Evolutionary conservation across 2,797 vertebrate species (phyloP).

Genomic region (Dendrocincla fuliginosa): DNA sequence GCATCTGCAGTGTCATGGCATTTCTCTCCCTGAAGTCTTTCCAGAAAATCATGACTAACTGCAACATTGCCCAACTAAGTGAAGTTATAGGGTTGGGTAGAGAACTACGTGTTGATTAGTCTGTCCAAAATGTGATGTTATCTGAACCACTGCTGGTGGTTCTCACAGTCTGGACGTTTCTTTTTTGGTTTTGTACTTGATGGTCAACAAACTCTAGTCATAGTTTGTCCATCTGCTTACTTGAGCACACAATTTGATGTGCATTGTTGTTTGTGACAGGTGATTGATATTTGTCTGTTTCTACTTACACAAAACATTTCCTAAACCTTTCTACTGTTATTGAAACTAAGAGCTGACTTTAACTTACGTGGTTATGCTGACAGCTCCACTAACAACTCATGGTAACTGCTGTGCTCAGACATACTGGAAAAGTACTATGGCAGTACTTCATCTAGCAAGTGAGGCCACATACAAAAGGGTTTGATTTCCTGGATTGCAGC

Average conservation of each 20-base stretch:
- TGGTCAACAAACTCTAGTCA: background rate
- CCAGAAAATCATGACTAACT: background rate
- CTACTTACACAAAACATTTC: background rate
- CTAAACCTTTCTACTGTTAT: background rate
- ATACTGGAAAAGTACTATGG: background rate
- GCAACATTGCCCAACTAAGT: background rate
- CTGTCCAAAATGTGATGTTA: background rate
- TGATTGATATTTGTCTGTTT: background rate
- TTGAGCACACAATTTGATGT: background rate
- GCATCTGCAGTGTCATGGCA: background rate
- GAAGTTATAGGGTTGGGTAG: background rate
- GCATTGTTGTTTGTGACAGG: background rate
- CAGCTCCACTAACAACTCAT: background rate
- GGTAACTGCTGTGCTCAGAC: background rate
- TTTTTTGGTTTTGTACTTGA: background rate
- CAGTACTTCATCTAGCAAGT: background rate
- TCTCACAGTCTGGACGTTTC: background rate
- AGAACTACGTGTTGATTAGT: background rate
- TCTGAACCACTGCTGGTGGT: background rate
- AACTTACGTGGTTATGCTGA: background rate
- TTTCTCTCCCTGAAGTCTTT: background rate
- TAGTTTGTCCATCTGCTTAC: background rate
- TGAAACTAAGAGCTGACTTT: background rate
- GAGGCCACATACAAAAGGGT: background rate
- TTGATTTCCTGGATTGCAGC: background rate